phyloP scores from a whole-genome alignment of 2,888 invertebrate genomes.

The Orchestes rusci region DNA sequence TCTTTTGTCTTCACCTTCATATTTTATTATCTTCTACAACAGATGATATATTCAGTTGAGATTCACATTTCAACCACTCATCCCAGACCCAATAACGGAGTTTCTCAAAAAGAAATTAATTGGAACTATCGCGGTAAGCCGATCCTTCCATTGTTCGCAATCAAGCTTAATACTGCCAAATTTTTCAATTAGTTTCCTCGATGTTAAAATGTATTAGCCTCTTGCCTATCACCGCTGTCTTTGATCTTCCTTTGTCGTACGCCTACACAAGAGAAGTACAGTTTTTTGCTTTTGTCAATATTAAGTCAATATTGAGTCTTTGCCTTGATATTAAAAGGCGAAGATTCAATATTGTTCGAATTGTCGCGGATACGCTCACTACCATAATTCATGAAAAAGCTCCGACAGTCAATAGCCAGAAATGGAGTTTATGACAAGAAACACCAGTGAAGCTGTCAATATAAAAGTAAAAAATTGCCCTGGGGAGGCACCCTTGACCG shows the following conservation, averaged over 20 bases:
- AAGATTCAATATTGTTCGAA: slow-evolving; percentile 13
- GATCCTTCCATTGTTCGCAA: slow-evolving; percentile 26
- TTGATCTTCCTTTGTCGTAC: slow-evolving; percentile 21
- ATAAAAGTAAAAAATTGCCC: slow-evolving; percentile 22
- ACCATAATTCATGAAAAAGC: too few species aligned
- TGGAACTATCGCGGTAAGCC: slow-evolving; percentile 19
- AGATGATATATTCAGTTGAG: too few species aligned
- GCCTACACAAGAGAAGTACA: slow-evolving; percentile 8
- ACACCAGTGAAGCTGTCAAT: slow-evolving; percentile 22
- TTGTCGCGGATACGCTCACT: too few species aligned
- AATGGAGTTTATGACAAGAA: slow-evolving; percentile 22
- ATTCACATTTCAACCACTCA: too few species aligned
- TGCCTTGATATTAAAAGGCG: slow-evolving; percentile 16
- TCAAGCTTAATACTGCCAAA: slow-evolving; percentile 28
- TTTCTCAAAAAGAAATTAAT: too few species aligned
- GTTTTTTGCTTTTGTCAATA: slow-evolving; percentile 18
- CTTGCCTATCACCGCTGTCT: slow-evolving; percentile 15
- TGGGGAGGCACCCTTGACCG: slow-evolving; percentile 23
- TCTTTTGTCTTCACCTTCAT: too few species aligned
- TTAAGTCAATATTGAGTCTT: slow-evolving; percentile 19
- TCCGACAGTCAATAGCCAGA: too few species aligned
- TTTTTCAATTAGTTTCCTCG: slow-evolving; percentile 32
- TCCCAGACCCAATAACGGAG: too few species aligned
- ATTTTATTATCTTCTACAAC: too few species aligned
- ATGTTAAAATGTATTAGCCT: slow-evolving; percentile 23